phyloP scores from a whole-genome alignment of 2,888 invertebrate species.

The Apamea sordens region DNA sequence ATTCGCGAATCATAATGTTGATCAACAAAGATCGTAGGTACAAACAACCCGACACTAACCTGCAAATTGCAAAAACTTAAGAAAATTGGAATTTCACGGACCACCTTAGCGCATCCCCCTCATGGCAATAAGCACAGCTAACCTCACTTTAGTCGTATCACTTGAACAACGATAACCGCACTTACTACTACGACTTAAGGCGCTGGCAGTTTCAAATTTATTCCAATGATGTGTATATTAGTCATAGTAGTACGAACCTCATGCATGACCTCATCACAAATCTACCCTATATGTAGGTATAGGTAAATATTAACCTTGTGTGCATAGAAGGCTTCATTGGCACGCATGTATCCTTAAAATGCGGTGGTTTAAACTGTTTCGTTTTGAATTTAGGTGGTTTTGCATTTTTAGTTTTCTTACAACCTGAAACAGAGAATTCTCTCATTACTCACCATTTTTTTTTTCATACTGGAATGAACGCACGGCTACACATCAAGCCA shows the following conservation, averaged over 20 bases:
- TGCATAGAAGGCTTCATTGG: constrained; percentile 87
- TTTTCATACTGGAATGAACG: too few relatives aligned
- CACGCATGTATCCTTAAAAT: constrained; percentile 81
- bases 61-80: too few relatives aligned
- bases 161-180: not conserved
- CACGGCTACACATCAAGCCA: too few relatives aligned
- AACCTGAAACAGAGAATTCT: constrained; percentile 59
- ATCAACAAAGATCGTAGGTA: not conserved
- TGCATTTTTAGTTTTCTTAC: constrained; percentile 56
- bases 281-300: not conserved
- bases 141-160: too few relatives aligned
- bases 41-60: not conserved
- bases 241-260: not conserved
- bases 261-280: too few relatives aligned
- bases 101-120: not conserved
- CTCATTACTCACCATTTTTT: not conserved
- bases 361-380: constrained; percentile 77
- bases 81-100: not conserved
- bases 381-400: constrained; percentile 79
- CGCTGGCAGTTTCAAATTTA: not conserved
- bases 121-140: not conserved
- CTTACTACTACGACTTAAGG: not conserved
- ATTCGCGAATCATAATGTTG: not conserved
- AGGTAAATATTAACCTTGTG: constrained; percentile 73
- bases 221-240: not conserved